Conservation (phyloP, 2,797 vertebrate genomes). For the Amazona finschi region DNA sequence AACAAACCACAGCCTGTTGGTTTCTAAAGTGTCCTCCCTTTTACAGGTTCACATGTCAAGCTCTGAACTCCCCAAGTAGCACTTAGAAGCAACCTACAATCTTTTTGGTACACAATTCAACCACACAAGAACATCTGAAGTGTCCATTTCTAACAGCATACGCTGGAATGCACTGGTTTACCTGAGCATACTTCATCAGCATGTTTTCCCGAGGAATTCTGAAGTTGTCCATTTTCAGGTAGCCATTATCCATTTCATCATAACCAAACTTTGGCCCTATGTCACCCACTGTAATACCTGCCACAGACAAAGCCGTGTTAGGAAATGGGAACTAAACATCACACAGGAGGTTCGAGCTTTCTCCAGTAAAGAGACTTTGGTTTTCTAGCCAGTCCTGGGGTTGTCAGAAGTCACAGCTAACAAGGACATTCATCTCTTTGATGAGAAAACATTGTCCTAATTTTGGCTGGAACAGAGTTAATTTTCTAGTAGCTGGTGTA, state of each 20-base stretch:
- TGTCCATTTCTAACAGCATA: not conserved
- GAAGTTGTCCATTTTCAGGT: constrained; percentile 91
- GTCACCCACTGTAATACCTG: constrained; percentile 90
- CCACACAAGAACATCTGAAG: not conserved
- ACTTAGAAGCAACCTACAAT: not conserved
- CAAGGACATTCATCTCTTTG: not conserved
- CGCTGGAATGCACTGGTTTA: constrained; percentile 52
- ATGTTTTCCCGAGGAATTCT: constrained; percentile 95
- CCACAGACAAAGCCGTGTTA: not conserved
- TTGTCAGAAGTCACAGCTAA: not conserved
- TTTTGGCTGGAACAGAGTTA: not conserved
- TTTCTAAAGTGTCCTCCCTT: not conserved
- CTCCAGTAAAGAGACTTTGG: not conserved
- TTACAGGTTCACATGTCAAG: not conserved
- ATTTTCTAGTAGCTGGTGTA: not conserved
- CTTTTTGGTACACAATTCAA: not conserved
- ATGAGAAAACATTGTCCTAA: not conserved
- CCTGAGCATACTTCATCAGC: constrained; percentile 98
- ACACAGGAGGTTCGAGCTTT: not conserved
- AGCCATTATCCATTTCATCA: constrained; percentile 94
- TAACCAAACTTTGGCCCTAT: constrained; percentile 98
- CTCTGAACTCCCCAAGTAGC: not conserved
- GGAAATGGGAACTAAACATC: not conserved
- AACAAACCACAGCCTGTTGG: not conserved
- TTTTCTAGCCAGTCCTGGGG: not conserved